phyloP scores from a whole-genome alignment of 1,140 invertebrate genomes.

The Lutraria rhynchaena region DNA sequence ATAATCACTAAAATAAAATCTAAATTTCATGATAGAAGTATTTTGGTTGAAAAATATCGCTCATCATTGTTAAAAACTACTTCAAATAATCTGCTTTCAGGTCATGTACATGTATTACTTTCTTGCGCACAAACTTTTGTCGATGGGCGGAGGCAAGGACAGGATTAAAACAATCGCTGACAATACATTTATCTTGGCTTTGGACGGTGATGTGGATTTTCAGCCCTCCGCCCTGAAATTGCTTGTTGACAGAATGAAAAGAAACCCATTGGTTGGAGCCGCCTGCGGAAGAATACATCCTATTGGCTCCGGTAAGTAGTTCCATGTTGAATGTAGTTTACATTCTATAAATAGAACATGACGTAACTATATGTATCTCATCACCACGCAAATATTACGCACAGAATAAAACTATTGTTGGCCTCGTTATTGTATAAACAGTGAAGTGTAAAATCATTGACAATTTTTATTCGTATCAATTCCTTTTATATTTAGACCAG shows the following conservation, averaged over 20 bases:
- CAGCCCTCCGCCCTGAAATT: slow-evolving; percentile 83
- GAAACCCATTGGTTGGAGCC: slow-evolving; percentile 84
- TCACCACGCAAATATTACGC: too few species aligned
- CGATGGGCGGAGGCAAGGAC: slow-evolving; percentile 86
- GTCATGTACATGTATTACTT: slow-evolving; percentile 88
- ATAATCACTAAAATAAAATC: too few species aligned
- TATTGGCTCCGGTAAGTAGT: slow-evolving; percentile 79
- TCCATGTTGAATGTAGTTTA: not conserved
- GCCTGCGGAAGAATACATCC: slow-evolving; percentile 85
- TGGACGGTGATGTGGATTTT: slow-evolving; percentile 85
- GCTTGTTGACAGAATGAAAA: slow-evolving; percentile 85
- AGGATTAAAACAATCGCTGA: slow-evolving; percentile 92
- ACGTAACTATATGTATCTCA: not conserved
- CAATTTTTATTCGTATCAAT: too few species aligned
- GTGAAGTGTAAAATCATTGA: too few species aligned
- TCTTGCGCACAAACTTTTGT: slow-evolving; percentile 64
- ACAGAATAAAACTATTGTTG: too few species aligned
- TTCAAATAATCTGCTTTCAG: slow-evolving; percentile 66
- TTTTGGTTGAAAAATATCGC: too few species aligned
- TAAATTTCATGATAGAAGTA: too few species aligned
- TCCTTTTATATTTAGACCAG: too few species aligned
- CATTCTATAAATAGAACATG: not conserved
- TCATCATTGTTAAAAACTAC: too few species aligned
- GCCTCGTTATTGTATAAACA: too few species aligned
- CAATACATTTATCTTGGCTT: slow-evolving; percentile 84